Evolutionary conservation across 2,113 vertebrate species (phyloP), one percentile per base, ranked within the genome.

Genomic region (Scalopus aquaticus): DNA sequence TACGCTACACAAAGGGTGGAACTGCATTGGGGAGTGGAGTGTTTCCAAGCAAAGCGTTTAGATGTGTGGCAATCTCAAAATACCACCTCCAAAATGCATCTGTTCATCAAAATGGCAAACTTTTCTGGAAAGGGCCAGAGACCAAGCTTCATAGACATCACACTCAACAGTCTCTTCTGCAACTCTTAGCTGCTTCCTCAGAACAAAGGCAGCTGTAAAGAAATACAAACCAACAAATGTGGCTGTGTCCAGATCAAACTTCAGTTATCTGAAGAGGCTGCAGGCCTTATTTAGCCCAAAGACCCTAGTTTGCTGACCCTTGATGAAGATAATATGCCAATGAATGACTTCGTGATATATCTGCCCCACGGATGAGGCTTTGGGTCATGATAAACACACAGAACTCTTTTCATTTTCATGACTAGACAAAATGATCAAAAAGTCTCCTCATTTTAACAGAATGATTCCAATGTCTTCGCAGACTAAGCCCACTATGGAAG

Each of bases 401-500:
- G 32, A 84, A 12, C 74, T 8, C 77, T 70, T 92, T 80, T 90
- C 35, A 1, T 96, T 88, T 96, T 87, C 37, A 0, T 39, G 74
- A 62, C 58, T 94, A 58, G 11, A 92, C 1, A 72, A 92, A 65
- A 60, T 82, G 76, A 56, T 85, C 0, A 4, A 84, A 79, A 64
- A 58, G 58, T n/a, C 44, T 0, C 11, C 30, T 26, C 60, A 0
- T 51, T 86, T 88, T 91, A 95, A 97, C 89, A 94, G 76, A 95
- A 83, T 90, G 62, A 88, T 82, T 87, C 91, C 81, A 70, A 74
- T 88, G 62, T 74, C 90, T 96, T 65, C 42, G 10, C 26, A 92
- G 76, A 54, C 1, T 85, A 97, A 88, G 73, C 90, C 96, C 94
- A 37, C 79, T 72, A 94, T 91, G 89, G 46, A 96, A 77, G 39